Evolutionary conservation across 2,888 invertebrate genomes (phyloP), one percentile per base, ranked within the genome.

Genomic region (Megalurothrips usitatus): DNA sequence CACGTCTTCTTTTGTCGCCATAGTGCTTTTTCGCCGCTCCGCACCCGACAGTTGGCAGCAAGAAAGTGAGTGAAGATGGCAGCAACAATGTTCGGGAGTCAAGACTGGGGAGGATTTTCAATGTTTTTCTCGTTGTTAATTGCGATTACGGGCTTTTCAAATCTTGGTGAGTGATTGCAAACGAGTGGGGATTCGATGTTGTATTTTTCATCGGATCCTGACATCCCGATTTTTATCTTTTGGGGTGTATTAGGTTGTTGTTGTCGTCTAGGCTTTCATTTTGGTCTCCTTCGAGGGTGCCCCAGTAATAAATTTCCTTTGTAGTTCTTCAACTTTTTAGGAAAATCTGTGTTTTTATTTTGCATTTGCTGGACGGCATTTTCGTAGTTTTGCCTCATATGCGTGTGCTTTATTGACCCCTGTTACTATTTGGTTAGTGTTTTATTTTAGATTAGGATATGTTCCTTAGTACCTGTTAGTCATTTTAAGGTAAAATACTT

Each of bases 191-290:
- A 12, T 26, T 10, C 1, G 23, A 12, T 9, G 23, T 12, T 26
- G 12, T 2, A 26, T 75, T n/a, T 26, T 75, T 23, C 26, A 0
- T 12, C 26, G 23, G 12, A 26, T 4, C 26, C 58, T 26, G 12
- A 26, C 23, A 3, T 26, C 23, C 68, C 10, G 8, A 75, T 23
- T 26, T 75, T 12, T 12, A 1, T 9, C 26, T 23, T 75, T 12
- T 12, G 23, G 10, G 0, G 10, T 12, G 6, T 1, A 23, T 10
- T 12, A 23, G 12, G 23, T 12, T 75, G 68, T 75, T 75, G 68
- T 75, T 75, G 68, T 75, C 68, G 68, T 75, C 68, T 23, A 75
- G 68, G 68, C 68, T 75, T 75, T 75, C 68, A 52, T 52, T 58
- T 58, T 58, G 58, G 14, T 58, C 17, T 19, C 58, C 14, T 58